A percentile compares a stretch with the other conserved stretches of the same genome.
These are phyloP conservation scores for Semotilus atromaculatus DNA, from an alignment of 2,797 vertebrate species.

Conservation along the genomic window DNA sequence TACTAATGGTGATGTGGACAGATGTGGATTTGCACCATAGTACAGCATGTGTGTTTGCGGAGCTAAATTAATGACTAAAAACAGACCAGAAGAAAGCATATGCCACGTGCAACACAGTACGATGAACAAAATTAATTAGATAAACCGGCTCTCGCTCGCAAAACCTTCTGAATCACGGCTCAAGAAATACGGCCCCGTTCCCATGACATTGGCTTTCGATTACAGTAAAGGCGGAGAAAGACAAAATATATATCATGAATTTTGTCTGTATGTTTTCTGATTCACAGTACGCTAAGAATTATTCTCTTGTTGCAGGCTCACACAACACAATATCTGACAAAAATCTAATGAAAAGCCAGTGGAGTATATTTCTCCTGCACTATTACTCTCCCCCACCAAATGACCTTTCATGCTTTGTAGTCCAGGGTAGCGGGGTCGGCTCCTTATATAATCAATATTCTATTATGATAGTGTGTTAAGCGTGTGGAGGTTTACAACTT, in stretches of 20 bases:
- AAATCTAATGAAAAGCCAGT: conserved; percentile 48
- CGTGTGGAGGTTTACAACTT: conserved; percentile 82
- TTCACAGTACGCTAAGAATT: conserved; percentile 49
- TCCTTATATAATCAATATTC: conserved; percentile 96
- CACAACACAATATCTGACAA: conserved; percentile 49
- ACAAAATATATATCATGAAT: conserved; percentile 18
- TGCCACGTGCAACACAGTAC: conserved; percentile 49
- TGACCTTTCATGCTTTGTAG: conserved; percentile 89
- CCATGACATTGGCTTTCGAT: conserved; percentile 53
- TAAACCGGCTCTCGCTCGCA: conserved; percentile 39
- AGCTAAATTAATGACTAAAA: conserved; percentile 61
- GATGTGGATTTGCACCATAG: conserved; percentile 71
- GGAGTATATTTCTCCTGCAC: conserved; percentile 52
- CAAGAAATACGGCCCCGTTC: conserved; percentile 27
- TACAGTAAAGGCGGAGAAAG: conserved; percentile 42
- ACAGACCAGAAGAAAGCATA: conserved; percentile 60
- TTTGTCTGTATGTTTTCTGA: conserved; percentile 46
- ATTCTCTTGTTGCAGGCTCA: conserved; percentile 61
- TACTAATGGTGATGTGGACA: conserved; percentile 81
- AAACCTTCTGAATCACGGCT: conserved; percentile 46
- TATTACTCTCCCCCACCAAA: conserved; percentile 74
- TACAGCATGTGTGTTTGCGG: conserved; percentile 52
- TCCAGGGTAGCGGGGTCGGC: conserved; percentile 84
- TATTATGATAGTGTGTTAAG: conserved; percentile 88
- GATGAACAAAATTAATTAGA: conserved; percentile 60